Evolutionary conservation across 2,888 invertebrate species (phyloP), one percentile per base, ranked within the genome.

Genomic region (Caenorhabditis wallacei): DNA sequence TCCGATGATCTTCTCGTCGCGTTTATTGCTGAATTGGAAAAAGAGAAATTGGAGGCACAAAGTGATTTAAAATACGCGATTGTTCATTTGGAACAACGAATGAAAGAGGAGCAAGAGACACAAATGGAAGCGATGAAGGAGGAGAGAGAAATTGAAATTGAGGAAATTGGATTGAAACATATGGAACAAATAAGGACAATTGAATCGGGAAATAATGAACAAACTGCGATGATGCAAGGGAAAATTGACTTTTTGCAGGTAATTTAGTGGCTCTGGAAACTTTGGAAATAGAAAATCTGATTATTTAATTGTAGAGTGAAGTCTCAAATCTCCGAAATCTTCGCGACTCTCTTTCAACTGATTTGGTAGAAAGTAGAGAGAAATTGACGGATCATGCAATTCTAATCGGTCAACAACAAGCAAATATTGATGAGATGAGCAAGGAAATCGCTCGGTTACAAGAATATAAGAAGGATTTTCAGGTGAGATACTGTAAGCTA

Each of bases 41-140:
- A 87, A 43, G 89, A 87, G 35, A 89, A 88, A 57, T 46, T 88
- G 22, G 84, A 89, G 53, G 90, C 90, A 0, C 89, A 90, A 61
- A 84, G 80, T 53, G 89, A 90, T 68, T 82, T 88, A 63, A 88
- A 89, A 40, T 90, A 88, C 54, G 87, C 90, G 3, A 81, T 89
- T 35, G 88, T 88, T 1, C 89, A 89, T 56, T 61, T 90, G 74
- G 89, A 90, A 61, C 89, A 90, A 59, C 54, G 89, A 26, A 84
- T 89, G 83, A 84, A 86, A 51, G 87, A 89, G 57, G 89, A 89
- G 63, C 80, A 84, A 56, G 88, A 88, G 56, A 82, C 70, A 20
- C 80, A 87, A 75, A 61, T 82, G 53, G 57, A 74, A 20, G 64
- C 79, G n/a, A 78, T 80, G 66, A 59, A 72, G 7, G 81, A 78